Conservation (phyloP, 2,797 vertebrate genomes). For the Pyrocephalus nanus region DNA sequence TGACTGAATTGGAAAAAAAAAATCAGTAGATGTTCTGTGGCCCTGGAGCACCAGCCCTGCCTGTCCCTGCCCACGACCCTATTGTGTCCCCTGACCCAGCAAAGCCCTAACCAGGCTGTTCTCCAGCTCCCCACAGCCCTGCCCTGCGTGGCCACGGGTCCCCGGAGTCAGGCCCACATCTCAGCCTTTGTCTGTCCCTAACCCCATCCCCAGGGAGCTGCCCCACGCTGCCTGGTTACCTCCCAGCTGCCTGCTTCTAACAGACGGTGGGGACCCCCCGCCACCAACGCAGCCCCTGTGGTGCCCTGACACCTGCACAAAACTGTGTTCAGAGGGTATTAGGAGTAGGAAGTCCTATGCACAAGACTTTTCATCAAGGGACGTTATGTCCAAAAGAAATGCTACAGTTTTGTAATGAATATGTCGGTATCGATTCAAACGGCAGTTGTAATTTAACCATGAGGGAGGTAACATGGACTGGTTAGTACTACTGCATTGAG, state of each 20-base stretch:
- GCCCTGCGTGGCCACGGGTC: neutral
- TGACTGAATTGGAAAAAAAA: neutral
- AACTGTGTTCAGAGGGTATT: neutral
- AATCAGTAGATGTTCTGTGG: no score
- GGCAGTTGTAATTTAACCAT: neutral
- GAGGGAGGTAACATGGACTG: fast-evolving
- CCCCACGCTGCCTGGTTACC: neutral
- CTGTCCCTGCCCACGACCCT: neutral
- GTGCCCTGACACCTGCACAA: neutral
- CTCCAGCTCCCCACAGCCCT: neutral
- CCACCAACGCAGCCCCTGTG: fast-evolving
- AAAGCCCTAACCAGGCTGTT: fast-evolving
- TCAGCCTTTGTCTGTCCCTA: neutral
- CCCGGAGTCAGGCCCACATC: no score
- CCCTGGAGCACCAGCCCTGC: neutral
- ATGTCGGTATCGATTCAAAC: neutral
- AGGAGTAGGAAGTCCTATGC: neutral
- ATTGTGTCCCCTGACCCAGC: neutral
- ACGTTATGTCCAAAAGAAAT: neutral
- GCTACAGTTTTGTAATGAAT: neutral
- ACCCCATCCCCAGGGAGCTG: neutral
- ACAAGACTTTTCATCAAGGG: neutral
- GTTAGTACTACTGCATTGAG: neutral
- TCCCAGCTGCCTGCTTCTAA: neutral
- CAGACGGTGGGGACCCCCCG: fast-evolving